Evolutionary conservation across 2,888 invertebrate genomes (phyloP), one percentile per base, ranked within the genome.

Genomic region (Lasioglossum morio): DNA sequence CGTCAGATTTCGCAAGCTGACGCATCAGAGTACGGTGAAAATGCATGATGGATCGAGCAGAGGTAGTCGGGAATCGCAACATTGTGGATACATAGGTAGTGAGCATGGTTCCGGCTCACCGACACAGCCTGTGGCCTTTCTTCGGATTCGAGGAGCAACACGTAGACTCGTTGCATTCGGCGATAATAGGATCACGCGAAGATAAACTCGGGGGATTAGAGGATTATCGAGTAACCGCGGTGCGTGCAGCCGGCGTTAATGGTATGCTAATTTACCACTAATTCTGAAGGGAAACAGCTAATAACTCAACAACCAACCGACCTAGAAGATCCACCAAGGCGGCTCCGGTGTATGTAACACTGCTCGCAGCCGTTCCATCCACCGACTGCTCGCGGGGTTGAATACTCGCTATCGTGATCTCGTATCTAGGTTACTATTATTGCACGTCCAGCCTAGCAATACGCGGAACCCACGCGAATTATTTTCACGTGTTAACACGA

Each of bases 251-350:
- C 70, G 79, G 77, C 89, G 85, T 89, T 92, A 90, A 92, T 92
- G 88, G 90, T 90, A 92, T 92, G 91, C 92, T 93, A 93, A 93
- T 93, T 90, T 85, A 85, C 86, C 89, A 90, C 88, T 93, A 92
- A 93, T 92, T 92, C 91, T 90, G 79, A 89, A 87, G 90, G 89
- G 92, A 92, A 92, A 90, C 91, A 87, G 89, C 88, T 92, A 92
- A 93, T 93, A 92, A 92, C 86, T 92, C 92, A 91, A 86, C 88
- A 87, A 78, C 77, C 78, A 66, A 77, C 82, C 78, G 85, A 87
- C 88, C 88, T 74, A 82, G 77, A 85, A 82, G 89, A 87, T 77
- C 70, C 86, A 80, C 75, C 78, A 53, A 80, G 23, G 48, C 77
- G 53, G 75, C 77, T 74, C 78, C 78, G 82, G 84, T 85, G 81